Percentiles rank a stretch among this genome's conserved stretches.
These are phyloP conservation scores for Patella caerulea DNA, from an alignment of 2,888 invertebrate species.

Conservation along the genomic window DNA sequence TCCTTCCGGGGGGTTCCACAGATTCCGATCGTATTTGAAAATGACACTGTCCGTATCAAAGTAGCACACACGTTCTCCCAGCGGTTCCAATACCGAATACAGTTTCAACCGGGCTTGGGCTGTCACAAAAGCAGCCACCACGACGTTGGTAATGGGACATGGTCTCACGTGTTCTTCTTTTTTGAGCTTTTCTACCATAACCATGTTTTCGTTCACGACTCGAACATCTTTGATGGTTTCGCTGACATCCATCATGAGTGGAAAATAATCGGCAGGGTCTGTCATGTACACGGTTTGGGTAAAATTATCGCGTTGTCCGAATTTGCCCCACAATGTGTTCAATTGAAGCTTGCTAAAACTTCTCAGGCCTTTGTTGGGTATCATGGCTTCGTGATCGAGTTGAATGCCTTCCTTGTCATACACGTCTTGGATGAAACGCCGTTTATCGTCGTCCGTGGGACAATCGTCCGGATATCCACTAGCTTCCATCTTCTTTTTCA, in stretches of 20 bases:
- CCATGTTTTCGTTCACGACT: neutral
- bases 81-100: neutral
- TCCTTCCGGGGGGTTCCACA: neutral
- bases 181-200: neutral
- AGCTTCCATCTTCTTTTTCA: neutral
- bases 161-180: neutral
- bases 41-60: neutral
- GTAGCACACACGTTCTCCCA: neutral
- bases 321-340: neutral
- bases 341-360: neutral
- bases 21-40: neutral
- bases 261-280: neutral
- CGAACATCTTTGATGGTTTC: neutral
- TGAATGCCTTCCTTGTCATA: neutral
- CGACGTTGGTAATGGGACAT: neutral
- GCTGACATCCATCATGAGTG: neutral
- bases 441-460: neutral
- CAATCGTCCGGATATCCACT: slow-evolving; percentile 1
- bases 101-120: neutral
- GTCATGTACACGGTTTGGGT: neutral
- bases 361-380: neutral
- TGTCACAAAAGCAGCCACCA: neutral
- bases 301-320: neutral
- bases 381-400: neutral
- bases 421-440: neutral